phyloP scores from a whole-genome alignment of 1,140 invertebrate genomes.

The Aphelenchoides avenae region DNA sequence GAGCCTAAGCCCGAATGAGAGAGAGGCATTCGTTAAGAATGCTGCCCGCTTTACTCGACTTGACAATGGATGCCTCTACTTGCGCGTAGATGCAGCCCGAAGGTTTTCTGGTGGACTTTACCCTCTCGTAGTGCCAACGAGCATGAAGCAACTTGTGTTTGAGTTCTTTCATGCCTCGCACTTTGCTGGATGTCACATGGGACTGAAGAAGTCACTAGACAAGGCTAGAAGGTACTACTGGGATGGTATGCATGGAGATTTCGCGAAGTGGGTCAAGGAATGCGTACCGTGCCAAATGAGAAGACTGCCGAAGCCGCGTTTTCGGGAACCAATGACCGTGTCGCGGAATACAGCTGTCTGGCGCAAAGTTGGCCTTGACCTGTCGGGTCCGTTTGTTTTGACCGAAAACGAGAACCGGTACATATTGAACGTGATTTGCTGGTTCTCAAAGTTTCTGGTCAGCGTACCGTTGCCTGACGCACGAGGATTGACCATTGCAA shows the following conservation, averaged over 20 bases:
- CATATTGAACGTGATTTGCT: slow-evolving; percentile 16
- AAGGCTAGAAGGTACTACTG: slow-evolving; percentile 21
- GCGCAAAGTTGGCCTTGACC: slow-evolving; percentile 12
- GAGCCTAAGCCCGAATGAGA: too few relatives aligned
- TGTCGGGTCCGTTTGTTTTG: slow-evolving; percentile 6
- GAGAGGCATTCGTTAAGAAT: too few relatives aligned
- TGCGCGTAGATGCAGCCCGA: too few relatives aligned
- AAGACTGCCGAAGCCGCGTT: slow-evolving; percentile 1
- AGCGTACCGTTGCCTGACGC: slow-evolving; percentile 10
- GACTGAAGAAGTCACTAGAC: neutral
- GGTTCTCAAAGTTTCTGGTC: slow-evolving; percentile 10
- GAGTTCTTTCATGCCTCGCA: slow-evolving; percentile 11
- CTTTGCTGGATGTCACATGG: slow-evolving; percentile 14
- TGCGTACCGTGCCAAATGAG: slow-evolving; percentile 13
- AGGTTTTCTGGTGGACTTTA: too few relatives aligned
- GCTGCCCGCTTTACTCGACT: neutral
- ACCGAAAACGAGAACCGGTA: slow-evolving; percentile 8
- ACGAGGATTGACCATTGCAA: neutral
- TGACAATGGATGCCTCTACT: neutral
- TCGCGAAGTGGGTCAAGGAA: neutral
- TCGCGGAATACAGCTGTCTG: neutral
- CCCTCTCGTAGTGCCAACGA: too few relatives aligned
- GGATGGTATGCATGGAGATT: slow-evolving; percentile 2
- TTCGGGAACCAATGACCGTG: slow-evolving; percentile 1
- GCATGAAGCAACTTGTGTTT: slow-evolving; percentile 9